Percentiles rank a stretch among this genome's conserved stretches.
Conservation (phyloP, 2,797 vertebrate species). For the Neosalanx taihuensis region DNA sequence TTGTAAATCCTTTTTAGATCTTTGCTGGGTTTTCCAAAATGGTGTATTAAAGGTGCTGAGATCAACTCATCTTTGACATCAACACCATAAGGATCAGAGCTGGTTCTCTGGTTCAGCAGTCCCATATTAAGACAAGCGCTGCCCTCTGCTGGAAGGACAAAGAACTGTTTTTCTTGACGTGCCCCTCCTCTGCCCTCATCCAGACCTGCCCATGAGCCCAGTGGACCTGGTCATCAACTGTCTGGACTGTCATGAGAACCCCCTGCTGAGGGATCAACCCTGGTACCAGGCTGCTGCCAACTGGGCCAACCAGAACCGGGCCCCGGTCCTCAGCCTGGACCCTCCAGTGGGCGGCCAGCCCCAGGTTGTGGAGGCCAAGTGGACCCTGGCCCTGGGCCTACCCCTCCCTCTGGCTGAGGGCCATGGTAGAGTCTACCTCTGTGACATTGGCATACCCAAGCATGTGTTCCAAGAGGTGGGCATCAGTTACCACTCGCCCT, state of each 20-base stretch:
- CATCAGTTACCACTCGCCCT: constrained; percentile 87
- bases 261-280: constrained; percentile 82
- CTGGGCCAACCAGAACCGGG: constrained; percentile 90
- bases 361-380: constrained; percentile 85
- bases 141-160: constrained; percentile 58
- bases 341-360: constrained; percentile 77
- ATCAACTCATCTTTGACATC: not conserved
- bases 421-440: constrained; percentile 86
- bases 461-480: constrained; percentile 87
- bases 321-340: constrained; percentile 88
- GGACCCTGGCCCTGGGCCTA: constrained; percentile 85
- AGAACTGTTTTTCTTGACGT: not conserved
- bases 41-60: not conserved
- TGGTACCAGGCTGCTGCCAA: constrained; percentile 89
- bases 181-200: not conserved
- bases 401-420: constrained; percentile 79
- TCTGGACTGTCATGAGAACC: constrained; percentile 87
- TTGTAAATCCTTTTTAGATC: too few species aligned
- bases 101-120: constrained; percentile 1
- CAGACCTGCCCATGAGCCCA: constrained; percentile 85
- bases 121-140: constrained; percentile 32
- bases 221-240: constrained; percentile 94
- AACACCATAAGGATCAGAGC: not conserved
- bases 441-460: constrained; percentile 88
- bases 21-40: too few species aligned